phyloP scores from a whole-genome alignment of 2,113 vertebrate species.

The Amphiprion percula region DNA sequence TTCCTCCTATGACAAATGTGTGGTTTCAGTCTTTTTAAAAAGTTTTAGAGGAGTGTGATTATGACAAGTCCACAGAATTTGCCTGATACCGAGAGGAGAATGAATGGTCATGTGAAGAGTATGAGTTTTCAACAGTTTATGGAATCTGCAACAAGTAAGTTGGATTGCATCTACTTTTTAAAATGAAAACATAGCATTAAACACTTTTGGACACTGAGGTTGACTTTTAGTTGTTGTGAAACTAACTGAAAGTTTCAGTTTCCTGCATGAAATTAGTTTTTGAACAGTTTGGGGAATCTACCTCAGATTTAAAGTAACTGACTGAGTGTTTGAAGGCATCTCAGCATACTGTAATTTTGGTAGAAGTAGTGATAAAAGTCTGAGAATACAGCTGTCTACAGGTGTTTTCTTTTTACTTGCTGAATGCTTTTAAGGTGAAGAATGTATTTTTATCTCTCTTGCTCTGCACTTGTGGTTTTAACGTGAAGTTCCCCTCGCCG shows the following conservation, averaged over 20 bases:
- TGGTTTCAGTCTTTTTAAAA: constrained; percentile 82
- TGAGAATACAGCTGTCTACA: neutral
- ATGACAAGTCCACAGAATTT: constrained; percentile 76
- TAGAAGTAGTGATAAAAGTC: neutral
- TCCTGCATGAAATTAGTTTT: neutral
- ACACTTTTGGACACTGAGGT: neutral
- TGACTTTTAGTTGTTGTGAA: constrained; percentile 31
- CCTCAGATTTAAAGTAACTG: neutral
- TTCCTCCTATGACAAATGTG: constrained; percentile 84
- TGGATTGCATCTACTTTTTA: neutral
- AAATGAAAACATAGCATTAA: neutral
- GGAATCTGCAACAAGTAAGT: constrained; percentile 81
- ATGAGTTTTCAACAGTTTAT: constrained; percentile 75
- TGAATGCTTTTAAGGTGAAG: neutral
- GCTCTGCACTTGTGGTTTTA: constrained; percentile 46
- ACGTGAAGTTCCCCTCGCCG: constrained; percentile 33
- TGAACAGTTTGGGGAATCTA: neutral
- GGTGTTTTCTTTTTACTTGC: neutral
- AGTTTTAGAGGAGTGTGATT: constrained; percentile 78
- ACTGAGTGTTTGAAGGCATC: constrained; percentile 1
- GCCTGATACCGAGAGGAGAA: constrained; percentile 75
- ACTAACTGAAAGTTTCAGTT: constrained; percentile 30
- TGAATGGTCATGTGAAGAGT: constrained; percentile 84
- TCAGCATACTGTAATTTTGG: neutral
- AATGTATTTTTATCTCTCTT: constrained; percentile 16